These are phyloP conservation scores for Semaprochilodus insignis DNA, from an alignment of 2,797 vertebrate species.

Conservation along the genomic window DNA sequence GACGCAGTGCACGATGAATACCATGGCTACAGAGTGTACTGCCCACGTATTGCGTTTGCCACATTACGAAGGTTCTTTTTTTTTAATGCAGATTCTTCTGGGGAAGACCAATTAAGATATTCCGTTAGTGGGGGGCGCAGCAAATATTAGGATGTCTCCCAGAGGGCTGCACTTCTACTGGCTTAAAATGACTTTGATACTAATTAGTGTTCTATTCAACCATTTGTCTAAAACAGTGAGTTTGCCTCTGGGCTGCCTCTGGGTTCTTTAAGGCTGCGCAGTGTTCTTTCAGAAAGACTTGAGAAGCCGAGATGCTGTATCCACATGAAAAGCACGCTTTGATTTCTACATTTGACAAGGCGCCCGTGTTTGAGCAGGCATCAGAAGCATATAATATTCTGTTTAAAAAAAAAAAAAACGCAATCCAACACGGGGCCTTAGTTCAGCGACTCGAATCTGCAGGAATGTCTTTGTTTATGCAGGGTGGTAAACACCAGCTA, in stretches of 20 bases:
- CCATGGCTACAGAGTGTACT: not conserved
- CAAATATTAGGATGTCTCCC: not conserved
- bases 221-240: slow-evolving; percentile 16
- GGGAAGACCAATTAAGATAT: not conserved
- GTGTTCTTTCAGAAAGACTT: not conserved
- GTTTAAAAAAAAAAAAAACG: slow-evolving; percentile 33
- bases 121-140: not conserved
- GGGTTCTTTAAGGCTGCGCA: not conserved
- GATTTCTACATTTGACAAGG: slow-evolving; percentile 48
- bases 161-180: not conserved
- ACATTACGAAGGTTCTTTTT: no score
- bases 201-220: slow-evolving; percentile 38
- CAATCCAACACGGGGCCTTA: not conserved
- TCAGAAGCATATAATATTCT: slow-evolving; percentile 39
- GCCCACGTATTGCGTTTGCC: not conserved
- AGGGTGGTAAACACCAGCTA: not conserved
- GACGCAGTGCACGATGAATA: not conserved
- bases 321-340: slow-evolving; percentile 34
- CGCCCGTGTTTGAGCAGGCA: slow-evolving; percentile 26
- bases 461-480: not conserved
- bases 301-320: not conserved
- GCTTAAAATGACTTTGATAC: slow-evolving; percentile 11
- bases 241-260: slow-evolving; percentile 7
- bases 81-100: not conserved
- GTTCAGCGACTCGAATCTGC: not conserved